These are phyloP conservation scores for Reinhardtius hippoglossoides DNA, from an alignment of 2,113 vertebrate species.

Conservation along the genomic window DNA sequence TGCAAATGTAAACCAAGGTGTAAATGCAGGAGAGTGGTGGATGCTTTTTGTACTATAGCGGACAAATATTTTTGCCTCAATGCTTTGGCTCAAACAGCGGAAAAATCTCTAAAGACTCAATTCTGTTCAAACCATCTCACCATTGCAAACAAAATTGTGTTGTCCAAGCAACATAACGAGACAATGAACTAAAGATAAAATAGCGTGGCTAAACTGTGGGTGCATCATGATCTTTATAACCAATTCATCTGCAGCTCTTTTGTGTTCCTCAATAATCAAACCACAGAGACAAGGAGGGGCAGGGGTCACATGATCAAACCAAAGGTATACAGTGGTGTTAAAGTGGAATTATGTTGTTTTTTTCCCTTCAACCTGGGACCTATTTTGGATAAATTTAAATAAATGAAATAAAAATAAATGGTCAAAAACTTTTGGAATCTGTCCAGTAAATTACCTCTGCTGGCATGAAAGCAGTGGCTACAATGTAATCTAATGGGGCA, in stretches of 20 bases:
- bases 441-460: no score
- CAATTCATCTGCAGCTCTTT: not conserved
- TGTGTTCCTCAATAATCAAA: not conserved
- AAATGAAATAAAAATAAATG: not conserved
- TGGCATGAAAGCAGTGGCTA: not conserved
- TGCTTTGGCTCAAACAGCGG: not conserved
- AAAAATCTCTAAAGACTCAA: not conserved
- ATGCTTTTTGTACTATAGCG: not conserved
- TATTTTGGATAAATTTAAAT: no score
- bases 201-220: not conserved
- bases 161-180: not conserved
- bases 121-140: no score
- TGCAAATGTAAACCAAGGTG: not conserved
- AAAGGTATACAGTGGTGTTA: not conserved
- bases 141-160: not conserved
- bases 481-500: not conserved
- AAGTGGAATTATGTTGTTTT: no score
- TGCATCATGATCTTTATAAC: not conserved
- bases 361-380: no score
- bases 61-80: constrained; percentile 3
- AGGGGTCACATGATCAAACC: not conserved
- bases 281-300: no score
- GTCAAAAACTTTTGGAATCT: not conserved
- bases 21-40: not conserved
- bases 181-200: not conserved